Conservation (phyloP, 1,140 invertebrate genomes). For the Trissolcus basalis region DNA sequence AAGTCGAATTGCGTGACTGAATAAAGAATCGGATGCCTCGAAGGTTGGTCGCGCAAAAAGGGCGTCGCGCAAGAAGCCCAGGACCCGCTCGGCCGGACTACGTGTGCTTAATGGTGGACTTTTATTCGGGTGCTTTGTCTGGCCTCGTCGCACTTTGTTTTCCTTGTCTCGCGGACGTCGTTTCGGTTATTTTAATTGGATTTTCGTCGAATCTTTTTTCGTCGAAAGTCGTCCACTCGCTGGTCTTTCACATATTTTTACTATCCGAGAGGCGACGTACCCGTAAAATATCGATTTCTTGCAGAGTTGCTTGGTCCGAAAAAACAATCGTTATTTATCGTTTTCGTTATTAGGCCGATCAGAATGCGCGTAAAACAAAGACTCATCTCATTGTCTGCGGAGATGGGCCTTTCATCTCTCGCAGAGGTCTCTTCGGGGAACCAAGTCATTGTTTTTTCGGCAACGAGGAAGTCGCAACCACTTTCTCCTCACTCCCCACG, state of each 20-base stretch:
- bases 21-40: conserved; percentile 19
- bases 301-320: conserved; percentile 1
- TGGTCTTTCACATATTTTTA: conserved; percentile 50
- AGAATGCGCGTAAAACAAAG: conserved; percentile 55
- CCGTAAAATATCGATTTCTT: conserved; percentile 52
- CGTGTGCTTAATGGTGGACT: conserved; percentile 72
- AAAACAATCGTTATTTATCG: conserved; percentile 50
- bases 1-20: conserved; percentile 22
- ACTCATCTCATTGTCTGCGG: conserved; percentile 41
- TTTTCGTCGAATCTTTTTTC: conserved; percentile 74
- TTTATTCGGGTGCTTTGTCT: conserved; percentile 61
- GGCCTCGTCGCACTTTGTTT: conserved; percentile 40
- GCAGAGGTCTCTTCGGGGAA: conserved; percentile 16
- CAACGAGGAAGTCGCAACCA: conserved; percentile 16
- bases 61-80: conserved; percentile 14
- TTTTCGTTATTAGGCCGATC: conserved; percentile 52
- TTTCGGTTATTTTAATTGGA: conserved; percentile 76
- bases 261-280: conserved; percentile 38
- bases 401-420: conserved; percentile 23
- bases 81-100: conserved; percentile 13
- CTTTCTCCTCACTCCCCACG: conserved; percentile 22
- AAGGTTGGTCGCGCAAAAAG: conserved; percentile 31
- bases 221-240: conserved; percentile 51
- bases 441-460: conserved; percentile 27
- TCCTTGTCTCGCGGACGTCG: conserved; percentile 57